Evolutionary conservation across 1,140 invertebrate species (phyloP), one percentile per base, ranked within the genome.

Genomic region (Drosophila orosa): DNA sequence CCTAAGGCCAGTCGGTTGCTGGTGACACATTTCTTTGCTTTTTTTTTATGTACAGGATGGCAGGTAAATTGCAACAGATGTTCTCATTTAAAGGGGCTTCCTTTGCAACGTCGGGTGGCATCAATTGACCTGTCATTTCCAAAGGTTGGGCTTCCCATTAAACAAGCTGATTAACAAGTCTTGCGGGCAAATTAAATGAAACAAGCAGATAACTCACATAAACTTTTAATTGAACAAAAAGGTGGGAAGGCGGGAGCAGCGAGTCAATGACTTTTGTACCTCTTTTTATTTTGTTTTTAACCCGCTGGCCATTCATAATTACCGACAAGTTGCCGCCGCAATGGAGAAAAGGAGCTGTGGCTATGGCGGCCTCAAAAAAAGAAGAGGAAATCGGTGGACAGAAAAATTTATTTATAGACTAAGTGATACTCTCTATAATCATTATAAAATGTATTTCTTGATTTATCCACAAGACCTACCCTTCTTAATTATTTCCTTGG

Each of bases 271-370:
- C 82, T 86, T 83, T 71, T 79, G 62, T 79, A 68, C 65, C 69
- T 78, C 56, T 66, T 52, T 54, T 35, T 54, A 22, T 35, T 35
- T 35, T 48, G 45, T 87, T 83, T 79, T 72, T 54, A 76, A 68
- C 59, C 83, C 79, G 79, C 56, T 87, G 84, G 82, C 82, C 67
- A 82, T 86, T 86, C 82, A 86, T 86, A 86, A 86, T 86, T 86
- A 87, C 82, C 79, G 72, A 69, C 74, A 68, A 76, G 61, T 31
- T 50, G 37, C 50, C 59, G 37, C 72, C 25, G 29, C 66, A 35
- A 55, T 40, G 54, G 78, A 72, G 74, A 39, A 61, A 62, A 69
- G 71, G 58, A 79, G 78, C 59, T 48, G 62, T 37, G 40, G 62
- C 5, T 44, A 54, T 37, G 48, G 75, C 57, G 58, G 54, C 44